Evolutionary conservation across 2,113 vertebrate genomes (phyloP), one percentile per base, ranked within the genome.

Genomic region (Cichladusa arquata): DNA sequence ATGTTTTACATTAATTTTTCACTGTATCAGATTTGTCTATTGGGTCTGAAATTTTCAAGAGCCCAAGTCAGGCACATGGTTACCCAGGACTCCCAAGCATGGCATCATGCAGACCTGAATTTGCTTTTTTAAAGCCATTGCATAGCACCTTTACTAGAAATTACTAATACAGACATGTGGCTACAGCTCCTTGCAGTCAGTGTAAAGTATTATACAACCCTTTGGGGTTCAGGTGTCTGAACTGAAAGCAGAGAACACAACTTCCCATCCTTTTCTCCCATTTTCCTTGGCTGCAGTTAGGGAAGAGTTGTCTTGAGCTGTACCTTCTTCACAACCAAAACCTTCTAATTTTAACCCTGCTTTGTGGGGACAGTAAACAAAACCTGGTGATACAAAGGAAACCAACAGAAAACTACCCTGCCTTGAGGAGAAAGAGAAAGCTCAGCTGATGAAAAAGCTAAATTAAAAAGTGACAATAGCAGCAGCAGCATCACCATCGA

Each of bases 41-140:
- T 36, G 98, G 98, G 61, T 98, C 98, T 45, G 95, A 98, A 88
- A 98, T 98, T 77, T 96, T 98, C 62, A 98, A 97, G 93, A 95
- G 77, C 38, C 94, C 98, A 83, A 98, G 98, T 91, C 97, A 99
- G 97, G 98, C 98, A 97, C 79, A 64, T 89, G 17, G 78, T 80
- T 58, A 48, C 77, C 45, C 64, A 85, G 25, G 62, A 53, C 28
- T 80, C 76, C 56, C 14, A 74, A 60, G 40, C 40, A 57, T 8
- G 17, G 50, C 29, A n/a, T 15, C 50, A 42, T 0, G 5, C 11
- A 86, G 19, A 42, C 17, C 5, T 28, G 36, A 60, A 53, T 54
- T 67, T 64, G n/a, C 38, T 57, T 77, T 95, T 91, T 88, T 15
- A 85, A 94, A 93, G 76, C 60, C 40, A 60, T 19, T 85, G 56